These are phyloP conservation scores for Chaetops frenatus DNA, from an alignment of 2,113 vertebrate species.

Conservation along the genomic window DNA sequence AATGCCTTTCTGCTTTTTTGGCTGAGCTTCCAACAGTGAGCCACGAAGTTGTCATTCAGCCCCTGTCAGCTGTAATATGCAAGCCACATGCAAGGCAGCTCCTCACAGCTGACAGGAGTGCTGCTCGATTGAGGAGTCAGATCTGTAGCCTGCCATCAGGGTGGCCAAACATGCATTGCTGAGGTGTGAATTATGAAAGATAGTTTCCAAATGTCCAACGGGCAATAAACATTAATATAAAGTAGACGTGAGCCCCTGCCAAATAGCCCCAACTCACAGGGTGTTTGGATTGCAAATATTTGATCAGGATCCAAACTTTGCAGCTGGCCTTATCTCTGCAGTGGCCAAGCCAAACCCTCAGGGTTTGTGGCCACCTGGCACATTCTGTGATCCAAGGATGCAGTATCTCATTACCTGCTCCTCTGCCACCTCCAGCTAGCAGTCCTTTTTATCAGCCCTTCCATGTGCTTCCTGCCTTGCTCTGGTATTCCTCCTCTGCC, in stretches of 20 bases:
- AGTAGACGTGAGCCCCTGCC: background rate
- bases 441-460: background rate
- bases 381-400: background rate
- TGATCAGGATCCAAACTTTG: slow-evolving; percentile 34
- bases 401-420: background rate
- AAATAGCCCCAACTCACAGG: background rate
- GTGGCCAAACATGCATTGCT: background rate
- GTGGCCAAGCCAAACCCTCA: slow-evolving; percentile 16
- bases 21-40: background rate
- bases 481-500: background rate
- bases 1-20: background rate
- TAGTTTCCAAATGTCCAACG: slow-evolving; percentile 26
- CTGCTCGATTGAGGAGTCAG: background rate
- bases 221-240: slow-evolving; percentile 29
- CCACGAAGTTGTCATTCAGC: background rate
- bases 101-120: background rate
- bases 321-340: slow-evolving; percentile 52
- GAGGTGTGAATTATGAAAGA: slow-evolving; percentile 27
- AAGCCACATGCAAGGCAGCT: background rate
- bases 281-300: slow-evolving; percentile 21
- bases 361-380: slow-evolving; percentile 44
- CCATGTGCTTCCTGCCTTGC: background rate
- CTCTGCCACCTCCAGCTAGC: background rate
- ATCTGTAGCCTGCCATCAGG: background rate
- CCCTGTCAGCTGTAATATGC: background rate